Conservation (phyloP, 2,797 vertebrate genomes). For the Martes flavigula region DNA sequence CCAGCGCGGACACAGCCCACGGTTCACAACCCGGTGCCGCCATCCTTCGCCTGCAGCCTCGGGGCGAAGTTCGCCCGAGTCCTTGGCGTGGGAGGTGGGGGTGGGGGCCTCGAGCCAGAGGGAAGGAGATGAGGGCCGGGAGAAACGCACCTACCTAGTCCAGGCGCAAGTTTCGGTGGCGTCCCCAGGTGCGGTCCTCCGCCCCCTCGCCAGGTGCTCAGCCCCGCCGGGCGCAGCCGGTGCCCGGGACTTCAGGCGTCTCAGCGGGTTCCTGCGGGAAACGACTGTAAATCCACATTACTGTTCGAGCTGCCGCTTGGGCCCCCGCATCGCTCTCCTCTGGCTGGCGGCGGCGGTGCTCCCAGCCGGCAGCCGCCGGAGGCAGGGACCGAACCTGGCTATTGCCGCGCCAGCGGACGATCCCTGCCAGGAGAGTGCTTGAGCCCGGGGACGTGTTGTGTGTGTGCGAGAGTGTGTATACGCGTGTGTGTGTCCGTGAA, state of each 20-base stretch:
- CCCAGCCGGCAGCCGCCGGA: not conserved
- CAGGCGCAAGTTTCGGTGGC: conserved; percentile 67
- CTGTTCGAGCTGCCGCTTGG: conserved; percentile 59
- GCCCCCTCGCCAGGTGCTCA: conserved; percentile 69
- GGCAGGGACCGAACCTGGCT: conserved; percentile 66
- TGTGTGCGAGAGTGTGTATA: not conserved
- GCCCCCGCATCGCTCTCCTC: conserved; percentile 65
- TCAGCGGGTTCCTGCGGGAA: conserved; percentile 59
- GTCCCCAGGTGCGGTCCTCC: conserved; percentile 65
- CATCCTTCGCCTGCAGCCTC: not conserved
- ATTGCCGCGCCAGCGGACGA: not conserved
- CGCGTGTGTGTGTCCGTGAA: not conserved
- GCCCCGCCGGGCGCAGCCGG: conserved; percentile 31
- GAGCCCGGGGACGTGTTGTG: not conserved
- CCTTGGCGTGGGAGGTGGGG: conserved; percentile 37
- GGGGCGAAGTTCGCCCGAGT: conserved; percentile 61
- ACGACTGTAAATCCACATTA: conserved; percentile 80
- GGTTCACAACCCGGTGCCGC: not conserved
- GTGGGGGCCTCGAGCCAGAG: not conserved
- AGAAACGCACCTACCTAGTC: conserved; percentile 75
- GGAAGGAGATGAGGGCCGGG: not conserved
- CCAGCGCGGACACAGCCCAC: not conserved
- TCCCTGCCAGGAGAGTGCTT: conserved; percentile 40
- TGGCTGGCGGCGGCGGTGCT: not conserved
- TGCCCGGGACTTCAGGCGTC: conserved; percentile 47